phyloP scores from a whole-genome alignment of 2,797 vertebrate genomes.

The Esox masquinongy region DNA sequence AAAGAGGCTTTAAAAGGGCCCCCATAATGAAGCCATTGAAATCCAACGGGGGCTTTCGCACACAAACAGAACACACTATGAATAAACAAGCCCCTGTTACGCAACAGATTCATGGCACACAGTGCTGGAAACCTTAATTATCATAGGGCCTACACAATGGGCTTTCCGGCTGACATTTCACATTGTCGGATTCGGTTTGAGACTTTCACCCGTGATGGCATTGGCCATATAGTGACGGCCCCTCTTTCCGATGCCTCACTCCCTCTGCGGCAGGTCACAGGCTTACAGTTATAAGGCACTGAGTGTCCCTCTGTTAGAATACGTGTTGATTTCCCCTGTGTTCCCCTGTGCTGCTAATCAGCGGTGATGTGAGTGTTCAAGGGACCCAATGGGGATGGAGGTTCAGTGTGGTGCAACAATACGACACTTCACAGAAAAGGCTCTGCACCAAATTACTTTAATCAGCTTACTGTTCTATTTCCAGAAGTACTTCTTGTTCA shows the following conservation, averaged over 20 bases:
- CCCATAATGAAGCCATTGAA: constrained; percentile 72
- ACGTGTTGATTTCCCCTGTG: background rate
- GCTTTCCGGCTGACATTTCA: constrained; percentile 50
- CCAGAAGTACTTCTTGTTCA: background rate
- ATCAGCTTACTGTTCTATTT: background rate
- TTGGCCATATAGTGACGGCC: constrained; percentile 27
- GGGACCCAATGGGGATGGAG: constrained; percentile 23
- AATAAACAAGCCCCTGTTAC: constrained; percentile 74
- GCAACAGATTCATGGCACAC: constrained; percentile 49
- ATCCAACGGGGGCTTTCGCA: constrained; percentile 47
- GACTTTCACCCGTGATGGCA: constrained; percentile 47
- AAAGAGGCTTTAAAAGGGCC: constrained; percentile 67
- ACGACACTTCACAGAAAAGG: background rate
- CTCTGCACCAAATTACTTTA: background rate
- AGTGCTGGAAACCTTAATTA: constrained; percentile 62
- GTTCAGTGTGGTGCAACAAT: background rate
- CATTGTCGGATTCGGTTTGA: constrained; percentile 60
- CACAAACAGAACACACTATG: constrained; percentile 58
- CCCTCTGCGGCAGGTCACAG: constrained; percentile 7
- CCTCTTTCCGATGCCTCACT: background rate
- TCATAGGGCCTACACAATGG: constrained; percentile 58
- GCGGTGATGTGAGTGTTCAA: constrained; percentile 24
- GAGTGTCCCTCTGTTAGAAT: background rate
- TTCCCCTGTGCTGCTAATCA: background rate
- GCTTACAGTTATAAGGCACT: background rate